phyloP scores from a whole-genome alignment of 2,888 invertebrate species.

The Leucania comma region DNA sequence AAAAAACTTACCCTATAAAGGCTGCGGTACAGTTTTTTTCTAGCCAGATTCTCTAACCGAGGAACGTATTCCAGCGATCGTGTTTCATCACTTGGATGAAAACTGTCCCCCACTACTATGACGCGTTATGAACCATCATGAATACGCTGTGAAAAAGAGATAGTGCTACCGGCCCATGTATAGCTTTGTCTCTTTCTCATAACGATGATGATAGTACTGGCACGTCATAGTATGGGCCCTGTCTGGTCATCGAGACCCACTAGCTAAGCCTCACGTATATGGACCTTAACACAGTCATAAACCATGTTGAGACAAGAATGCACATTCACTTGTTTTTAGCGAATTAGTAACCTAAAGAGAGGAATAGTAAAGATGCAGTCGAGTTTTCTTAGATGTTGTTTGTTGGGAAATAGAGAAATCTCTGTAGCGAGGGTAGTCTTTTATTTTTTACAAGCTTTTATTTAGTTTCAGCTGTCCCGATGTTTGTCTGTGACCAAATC shows the following conservation, averaged over 20 bases:
- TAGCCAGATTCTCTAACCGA: slow-evolving; percentile 70
- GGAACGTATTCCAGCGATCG: slow-evolving; percentile 76
- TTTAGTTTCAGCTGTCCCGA: too few species aligned
- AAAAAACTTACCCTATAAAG: slow-evolving; percentile 81
- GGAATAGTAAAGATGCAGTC: slow-evolving; percentile 25
- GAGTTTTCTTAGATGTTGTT: slow-evolving; percentile 23
- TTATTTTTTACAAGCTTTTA: too few species aligned
- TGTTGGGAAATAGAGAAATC: slow-evolving; percentile 15
- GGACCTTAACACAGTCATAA: slow-evolving; percentile 67
- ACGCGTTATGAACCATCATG: too few species aligned
- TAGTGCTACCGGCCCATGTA: too few species aligned
- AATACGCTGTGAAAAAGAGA: too few species aligned
- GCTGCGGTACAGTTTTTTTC: slow-evolving; percentile 76
- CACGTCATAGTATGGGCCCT: too few species aligned
- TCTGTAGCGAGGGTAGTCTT: background rate
- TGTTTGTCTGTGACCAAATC: too few species aligned
- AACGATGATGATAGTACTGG: too few species aligned
- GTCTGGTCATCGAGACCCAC: slow-evolving; percentile 70
- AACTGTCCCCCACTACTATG: slow-evolving; percentile 47
- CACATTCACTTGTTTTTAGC: slow-evolving; percentile 59
- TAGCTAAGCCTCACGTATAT: slow-evolving; percentile 50
- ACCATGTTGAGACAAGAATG: slow-evolving; percentile 60
- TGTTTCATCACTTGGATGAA: slow-evolving; percentile 78
- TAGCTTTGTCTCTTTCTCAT: too few species aligned
- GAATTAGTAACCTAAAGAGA: slow-evolving; percentile 45